Base-by-base conservation (phyloP, 2,113 vertebrate genomes). In the Micronisus gabar region DNA sequence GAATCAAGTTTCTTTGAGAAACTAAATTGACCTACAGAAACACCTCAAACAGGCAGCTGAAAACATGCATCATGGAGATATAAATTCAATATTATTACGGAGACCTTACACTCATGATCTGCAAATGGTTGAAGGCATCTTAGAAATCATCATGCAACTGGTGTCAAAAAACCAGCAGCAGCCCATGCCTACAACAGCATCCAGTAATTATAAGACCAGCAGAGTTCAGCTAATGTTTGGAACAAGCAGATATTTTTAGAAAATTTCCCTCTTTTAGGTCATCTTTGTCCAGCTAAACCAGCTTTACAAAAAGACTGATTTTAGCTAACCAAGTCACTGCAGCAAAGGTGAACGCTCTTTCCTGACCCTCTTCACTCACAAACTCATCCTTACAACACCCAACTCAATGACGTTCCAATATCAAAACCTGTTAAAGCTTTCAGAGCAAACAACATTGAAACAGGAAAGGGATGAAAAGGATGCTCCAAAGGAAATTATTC, bases 241-340 rank as follows among this genome's bases (percentile, higher is more conserved):
- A 95, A 89, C 34, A 67, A 72, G 40, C 53, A n/a, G 48, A 8
- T 94, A 91, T 79, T 93, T 96, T 93, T 88, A 81, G 78, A 86
- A 72, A 58, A 27, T 36, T 47, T 70, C 41, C 30, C 22, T 90
- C 29, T 93, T 80, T 38, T 48, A 75, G n/a, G 34, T 56, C 30
- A 58, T 43, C 34, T 82, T 81, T n/a, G 29, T 65, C n/a, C 67
- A 27, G 0, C 73, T 84, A 90, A 86, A 11, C 29, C 90, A 86
- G 14, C 38, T 94, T 92, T 78, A 67, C 48, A 62, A 40, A 65
- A 66, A 65, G 29, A 66, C 13, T 36, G 13, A 15, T 20, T 75
- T 89, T 38, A 86, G 43, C 48, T 52, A 83, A 56, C 8, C 19
- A 18, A 56, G 50, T 34, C 71, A 65, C 16, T n/a, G 34, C 45